Conservation (phyloP, 2,888 invertebrate species). For the Pseudeuparius sepicola region DNA sequence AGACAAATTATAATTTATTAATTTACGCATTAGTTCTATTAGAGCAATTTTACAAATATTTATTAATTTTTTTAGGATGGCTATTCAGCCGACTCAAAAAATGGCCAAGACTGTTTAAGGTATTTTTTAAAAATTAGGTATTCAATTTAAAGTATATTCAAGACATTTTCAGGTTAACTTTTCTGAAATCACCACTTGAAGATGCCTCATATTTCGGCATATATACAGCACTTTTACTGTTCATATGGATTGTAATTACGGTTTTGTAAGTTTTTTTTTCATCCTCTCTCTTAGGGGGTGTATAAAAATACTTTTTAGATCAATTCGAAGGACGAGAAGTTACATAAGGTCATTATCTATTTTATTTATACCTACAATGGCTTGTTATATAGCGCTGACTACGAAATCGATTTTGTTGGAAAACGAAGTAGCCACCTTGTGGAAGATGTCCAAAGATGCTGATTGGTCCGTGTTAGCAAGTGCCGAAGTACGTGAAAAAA, state of each 20-base stretch:
- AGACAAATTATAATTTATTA: background rate
- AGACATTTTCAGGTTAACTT: constrained; percentile 36
- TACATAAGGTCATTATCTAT: constrained; percentile 34
- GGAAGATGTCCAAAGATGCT: constrained; percentile 28
- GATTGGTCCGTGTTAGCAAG: constrained; percentile 33
- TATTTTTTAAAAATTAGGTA: too few species aligned
- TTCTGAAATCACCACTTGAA: constrained; percentile 49
- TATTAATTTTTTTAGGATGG: constrained; percentile 30
- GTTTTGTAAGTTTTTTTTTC: constrained; percentile 46
- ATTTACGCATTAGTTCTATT: background rate
- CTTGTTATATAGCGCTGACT: constrained; percentile 33
- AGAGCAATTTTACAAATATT: background rate
- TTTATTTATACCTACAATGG: constrained; percentile 32
- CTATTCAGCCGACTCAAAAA: constrained; percentile 33
- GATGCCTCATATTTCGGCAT: constrained; percentile 56
- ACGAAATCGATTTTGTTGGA: constrained; percentile 33
- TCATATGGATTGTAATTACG: constrained; percentile 54
- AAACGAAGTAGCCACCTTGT: constrained; percentile 27
- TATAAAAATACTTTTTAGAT: constrained; percentile 27
- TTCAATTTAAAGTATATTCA: too few species aligned
- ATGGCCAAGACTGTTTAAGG: constrained; percentile 38
- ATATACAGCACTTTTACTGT: constrained; percentile 50
- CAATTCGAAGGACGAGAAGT: constrained; percentile 34
- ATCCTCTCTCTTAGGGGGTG: background rate
- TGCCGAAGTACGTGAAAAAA: constrained; percentile 32